Conservation (phyloP, 2,113 vertebrate species). For the Myotis lucifugus region DNA sequence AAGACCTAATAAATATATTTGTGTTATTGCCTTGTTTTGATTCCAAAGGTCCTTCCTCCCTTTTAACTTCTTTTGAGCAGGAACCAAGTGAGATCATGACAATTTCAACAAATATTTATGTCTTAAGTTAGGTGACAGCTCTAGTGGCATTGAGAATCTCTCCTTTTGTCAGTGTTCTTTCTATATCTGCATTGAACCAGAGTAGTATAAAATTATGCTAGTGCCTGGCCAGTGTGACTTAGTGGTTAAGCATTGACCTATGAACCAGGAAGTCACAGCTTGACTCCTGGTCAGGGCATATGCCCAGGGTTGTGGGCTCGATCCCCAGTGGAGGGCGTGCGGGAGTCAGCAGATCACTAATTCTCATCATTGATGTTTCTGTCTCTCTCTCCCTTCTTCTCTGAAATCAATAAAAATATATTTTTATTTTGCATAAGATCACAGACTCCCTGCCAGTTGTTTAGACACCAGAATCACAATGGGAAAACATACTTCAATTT, state of each 20-base stretch:
- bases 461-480: background rate
- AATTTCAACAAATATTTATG: background rate
- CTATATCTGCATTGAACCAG: background rate
- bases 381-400: too few species aligned
- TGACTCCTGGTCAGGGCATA: too few species aligned
- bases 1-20: background rate
- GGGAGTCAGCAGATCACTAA: too few species aligned
- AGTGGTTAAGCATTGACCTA: too few species aligned
- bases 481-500: background rate
- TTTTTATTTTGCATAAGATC: background rate
- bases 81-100: background rate
- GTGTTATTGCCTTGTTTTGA: background rate
- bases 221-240: background rate
- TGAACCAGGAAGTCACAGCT: too few species aligned
- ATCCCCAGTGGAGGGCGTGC: too few species aligned
- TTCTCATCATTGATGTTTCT: too few species aligned
- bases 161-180: background rate
- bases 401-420: too few species aligned
- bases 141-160: background rate
- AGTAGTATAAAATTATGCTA: background rate
- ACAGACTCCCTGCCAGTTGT: background rate
- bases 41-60: background rate
- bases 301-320: too few species aligned
- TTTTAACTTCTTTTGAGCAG: background rate
- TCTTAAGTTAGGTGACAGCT: background rate